A percentile compares a stretch with the other conserved stretches of the same genome.
Conservation (phyloP, 2,888 invertebrate genomes). For the Lordiphosa fenestrarum region DNA sequence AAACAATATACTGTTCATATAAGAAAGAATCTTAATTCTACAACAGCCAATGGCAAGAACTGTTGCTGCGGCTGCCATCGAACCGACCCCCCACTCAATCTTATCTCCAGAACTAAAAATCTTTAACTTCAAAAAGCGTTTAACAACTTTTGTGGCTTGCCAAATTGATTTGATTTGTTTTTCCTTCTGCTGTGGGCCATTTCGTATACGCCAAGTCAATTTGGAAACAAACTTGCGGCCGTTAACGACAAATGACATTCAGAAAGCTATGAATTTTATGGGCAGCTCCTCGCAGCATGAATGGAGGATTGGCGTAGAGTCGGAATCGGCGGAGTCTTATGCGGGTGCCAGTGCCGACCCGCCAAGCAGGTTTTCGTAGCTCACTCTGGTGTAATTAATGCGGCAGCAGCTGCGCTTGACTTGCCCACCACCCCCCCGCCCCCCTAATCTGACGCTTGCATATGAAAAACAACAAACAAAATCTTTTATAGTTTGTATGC, state of each 20-base stretch:
- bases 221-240: slow-evolving; percentile 59
- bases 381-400: slow-evolving; percentile 65
- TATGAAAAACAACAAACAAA: slow-evolving; percentile 56
- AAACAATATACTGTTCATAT: too few relatives aligned
- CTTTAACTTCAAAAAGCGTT: slow-evolving; percentile 10
- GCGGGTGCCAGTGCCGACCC: slow-evolving; percentile 31
- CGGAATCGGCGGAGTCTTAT: slow-evolving; percentile 19
- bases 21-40: too few relatives aligned
- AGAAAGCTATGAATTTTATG: slow-evolving; percentile 67
- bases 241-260: slow-evolving; percentile 73
- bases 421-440: slow-evolving; percentile 21
- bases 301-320: slow-evolving; percentile 24
- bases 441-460: slow-evolving; percentile 60
- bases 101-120: neutral
- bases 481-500: slow-evolving; percentile 68
- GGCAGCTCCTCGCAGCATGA: slow-evolving; percentile 47
- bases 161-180: slow-evolving; percentile 28
- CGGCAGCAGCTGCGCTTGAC: slow-evolving; percentile 70
- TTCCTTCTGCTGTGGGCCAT: neutral
- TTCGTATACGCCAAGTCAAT: slow-evolving; percentile 28
- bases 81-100: neutral
- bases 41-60: too few relatives aligned
- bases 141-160: slow-evolving; percentile 19
- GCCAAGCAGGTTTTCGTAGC: slow-evolving; percentile 52
- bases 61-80: too few relatives aligned